A percentile compares a stretch with the other conserved stretches of the same genome.
phyloP scores from a whole-genome alignment of 2,113 vertebrate genomes.

The Herpetotheres cachinnans region DNA sequence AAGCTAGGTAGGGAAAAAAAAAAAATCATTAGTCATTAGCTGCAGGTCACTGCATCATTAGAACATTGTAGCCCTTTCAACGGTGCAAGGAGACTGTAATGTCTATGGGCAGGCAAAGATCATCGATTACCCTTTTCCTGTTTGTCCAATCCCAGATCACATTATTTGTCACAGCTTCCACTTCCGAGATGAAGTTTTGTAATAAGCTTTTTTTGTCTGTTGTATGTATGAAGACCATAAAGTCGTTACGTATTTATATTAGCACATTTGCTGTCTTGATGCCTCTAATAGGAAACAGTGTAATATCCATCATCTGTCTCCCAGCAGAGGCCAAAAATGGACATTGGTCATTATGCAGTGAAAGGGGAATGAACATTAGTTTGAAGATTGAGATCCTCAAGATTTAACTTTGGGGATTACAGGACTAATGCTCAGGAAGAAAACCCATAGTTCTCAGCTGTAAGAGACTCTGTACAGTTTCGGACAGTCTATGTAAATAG shows the following conservation, averaged over 20 bases:
- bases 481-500: accelerated
- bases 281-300: background rate
- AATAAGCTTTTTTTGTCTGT: background rate
- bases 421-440: background rate
- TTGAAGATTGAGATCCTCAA: background rate
- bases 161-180: background rate
- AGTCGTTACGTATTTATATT: background rate
- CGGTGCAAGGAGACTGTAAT: background rate
- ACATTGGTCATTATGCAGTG: background rate
- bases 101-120: background rate
- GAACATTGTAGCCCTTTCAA: background rate
- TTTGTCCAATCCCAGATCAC: background rate
- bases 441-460: background rate
- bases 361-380: background rate
- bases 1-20: background rate
- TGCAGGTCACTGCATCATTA: background rate
- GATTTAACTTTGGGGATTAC: background rate
- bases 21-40: background rate
- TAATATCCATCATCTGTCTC: background rate
- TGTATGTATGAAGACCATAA: background rate
- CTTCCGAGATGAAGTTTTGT: background rate
- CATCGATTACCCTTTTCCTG: background rate
- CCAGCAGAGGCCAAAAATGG: background rate
- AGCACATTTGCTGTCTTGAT: background rate
- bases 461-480: background rate